Percentiles rank a stretch among this genome's conserved stretches.
Evolutionary conservation across 2,113 vertebrate species (phyloP).

Genomic region (Prunella fulvescens): DNA sequence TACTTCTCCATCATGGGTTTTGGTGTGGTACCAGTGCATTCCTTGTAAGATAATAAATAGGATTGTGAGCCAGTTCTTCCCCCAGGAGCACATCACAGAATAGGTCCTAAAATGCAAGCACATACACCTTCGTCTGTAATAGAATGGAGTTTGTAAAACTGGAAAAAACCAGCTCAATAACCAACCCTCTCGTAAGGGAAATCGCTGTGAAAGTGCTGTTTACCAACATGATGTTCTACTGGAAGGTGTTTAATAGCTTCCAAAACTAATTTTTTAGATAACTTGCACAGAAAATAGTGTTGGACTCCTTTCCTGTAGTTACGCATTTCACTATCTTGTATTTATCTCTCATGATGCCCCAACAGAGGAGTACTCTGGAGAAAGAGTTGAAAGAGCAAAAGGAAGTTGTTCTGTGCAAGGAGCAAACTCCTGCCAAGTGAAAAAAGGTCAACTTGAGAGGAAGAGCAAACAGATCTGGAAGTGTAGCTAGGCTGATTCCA

Average conservation of each 20-base stretch:
- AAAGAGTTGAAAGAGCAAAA: neutral
- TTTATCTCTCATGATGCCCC: neutral
- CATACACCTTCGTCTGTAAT: neutral
- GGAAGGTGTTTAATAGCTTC: neutral
- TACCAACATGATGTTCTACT: neutral
- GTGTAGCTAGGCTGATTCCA: neutral
- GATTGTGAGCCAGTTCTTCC: neutral
- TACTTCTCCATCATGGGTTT: neutral
- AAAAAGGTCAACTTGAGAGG: neutral
- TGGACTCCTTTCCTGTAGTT: neutral
- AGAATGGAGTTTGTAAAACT: neutral
- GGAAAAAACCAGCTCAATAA: neutral
- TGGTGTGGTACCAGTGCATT: neutral
- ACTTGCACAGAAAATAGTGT: neutral
- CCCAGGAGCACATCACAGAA: neutral
- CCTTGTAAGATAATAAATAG: neutral
- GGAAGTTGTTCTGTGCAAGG: neutral
- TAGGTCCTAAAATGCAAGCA: neutral
- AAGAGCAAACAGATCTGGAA: neutral
- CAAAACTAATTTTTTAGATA: neutral
- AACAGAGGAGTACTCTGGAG: neutral
- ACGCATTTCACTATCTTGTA: neutral
- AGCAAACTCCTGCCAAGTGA: neutral
- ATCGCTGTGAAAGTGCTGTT: neutral
- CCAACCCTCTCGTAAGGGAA: neutral